Evolutionary conservation across 2,888 invertebrate genomes (phyloP), one percentile per base, ranked within the genome.

Genomic region (Cataglyphis altisquamis): DNA sequence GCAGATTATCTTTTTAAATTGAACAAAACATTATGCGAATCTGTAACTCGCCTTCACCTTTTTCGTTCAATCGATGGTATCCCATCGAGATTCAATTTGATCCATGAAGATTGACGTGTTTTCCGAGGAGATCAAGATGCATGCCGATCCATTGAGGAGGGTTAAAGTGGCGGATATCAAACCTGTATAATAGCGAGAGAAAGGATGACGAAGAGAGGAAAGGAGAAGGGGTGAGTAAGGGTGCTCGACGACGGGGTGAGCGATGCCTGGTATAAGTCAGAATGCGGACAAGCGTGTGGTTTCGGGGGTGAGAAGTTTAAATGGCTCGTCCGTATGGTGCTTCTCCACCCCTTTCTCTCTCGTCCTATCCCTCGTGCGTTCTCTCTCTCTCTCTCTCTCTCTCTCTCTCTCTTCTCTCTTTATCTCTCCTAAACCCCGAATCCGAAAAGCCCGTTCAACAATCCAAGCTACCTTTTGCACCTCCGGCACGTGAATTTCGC

Each of bases 261-360:
- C 94, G 94, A 94, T 94, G 94, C 93, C 91, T 88, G 91, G 94
- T 93, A 94, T 94, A 94, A 94, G 94, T 94, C 94, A 94, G 94
- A 94, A 94, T 94, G 94, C 94, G 94, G 94, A 94, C 94, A 94
- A 94, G 89, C 94, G 92, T 93, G 94, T 87, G 93, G 94, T 94
- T 93, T 91, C 87, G 90, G 92, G 93, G 92, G 93, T 94, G 94
- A 94, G 93, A 94, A 94, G 94, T 94, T 94, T 94, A 94, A 94
- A 94, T 94, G 94, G 94, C 94, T 94, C 93, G 94, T 92, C 94
- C 94, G 94, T 94, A 94, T 94, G 94, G 94, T 91, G 94, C 94
- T 91, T 90, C 91, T 91, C 92, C 86, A 85, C 83, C 90, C 90
- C 83, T 82, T 84, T 68, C 41, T 84, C 90, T 63, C 83, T 60